Percentiles rank a stretch among this genome's conserved stretches.
phyloP scores from a whole-genome alignment of 2,888 invertebrate species.

The Euspilapteryx auroguttella region DNA sequence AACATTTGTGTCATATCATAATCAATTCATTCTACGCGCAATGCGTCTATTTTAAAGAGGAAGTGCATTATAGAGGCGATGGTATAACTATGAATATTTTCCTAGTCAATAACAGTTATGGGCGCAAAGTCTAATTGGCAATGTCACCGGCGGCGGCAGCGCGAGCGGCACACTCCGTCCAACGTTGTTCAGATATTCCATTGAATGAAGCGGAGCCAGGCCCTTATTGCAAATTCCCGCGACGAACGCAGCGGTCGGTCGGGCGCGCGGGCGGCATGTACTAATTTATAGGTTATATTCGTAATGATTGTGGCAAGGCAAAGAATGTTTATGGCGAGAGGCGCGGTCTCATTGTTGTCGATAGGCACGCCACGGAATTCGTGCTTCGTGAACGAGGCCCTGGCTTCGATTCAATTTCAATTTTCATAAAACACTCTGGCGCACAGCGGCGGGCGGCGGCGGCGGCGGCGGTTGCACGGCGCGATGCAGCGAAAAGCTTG shows the following conservation, averaged over 20 bases:
- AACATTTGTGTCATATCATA: too few species aligned
- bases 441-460: too few species aligned
- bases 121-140: slow-evolving; percentile 24
- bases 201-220: slow-evolving; percentile 12
- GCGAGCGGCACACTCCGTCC: slow-evolving; percentile 9
- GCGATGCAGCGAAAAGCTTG: not conserved
- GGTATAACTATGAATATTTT: too few species aligned
- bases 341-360: slow-evolving; percentile 53
- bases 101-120: not conserved
- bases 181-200: slow-evolving; percentile 18
- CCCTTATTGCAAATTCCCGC: slow-evolving; percentile 37
- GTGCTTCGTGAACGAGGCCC: slow-evolving; percentile 40
- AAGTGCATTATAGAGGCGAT: not conserved
- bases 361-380: slow-evolving; percentile 27
- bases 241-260: slow-evolving; percentile 23
- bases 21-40: too few species aligned
- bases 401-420: slow-evolving; percentile 19
- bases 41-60: too few species aligned
- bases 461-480: not conserved
- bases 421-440: not conserved
- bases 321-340: slow-evolving; percentile 54
- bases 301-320: slow-evolving; percentile 51
- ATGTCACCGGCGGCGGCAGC: too few species aligned
- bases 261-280: slow-evolving; percentile 31
- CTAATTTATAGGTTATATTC: slow-evolving; percentile 57